phyloP scores from a whole-genome alignment of 2,797 vertebrate genomes.

The Sebastes taczanowskii region DNA sequence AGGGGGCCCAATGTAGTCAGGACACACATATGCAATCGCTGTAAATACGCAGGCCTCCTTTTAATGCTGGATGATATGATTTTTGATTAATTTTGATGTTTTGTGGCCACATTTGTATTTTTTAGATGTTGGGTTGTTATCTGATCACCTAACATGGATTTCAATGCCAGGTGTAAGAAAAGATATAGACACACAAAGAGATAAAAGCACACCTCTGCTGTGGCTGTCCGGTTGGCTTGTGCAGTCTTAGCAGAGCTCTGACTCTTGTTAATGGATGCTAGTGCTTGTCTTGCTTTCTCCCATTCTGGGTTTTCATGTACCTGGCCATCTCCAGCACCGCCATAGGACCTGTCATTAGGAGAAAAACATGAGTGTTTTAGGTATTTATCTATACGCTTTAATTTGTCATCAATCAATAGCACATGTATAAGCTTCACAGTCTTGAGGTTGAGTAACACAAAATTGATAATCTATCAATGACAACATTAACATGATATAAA shows the following conservation, averaged over 20 bases:
- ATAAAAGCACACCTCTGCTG: constrained; percentile 73
- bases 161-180: background rate
- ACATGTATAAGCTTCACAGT: background rate
- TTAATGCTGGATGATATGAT: background rate
- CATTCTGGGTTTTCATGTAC: constrained; percentile 94
- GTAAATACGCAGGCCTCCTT: background rate
- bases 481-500: background rate
- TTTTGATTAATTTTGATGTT: background rate
- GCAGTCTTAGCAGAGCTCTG: constrained; percentile 79
- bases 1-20: background rate
- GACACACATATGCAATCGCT: background rate
- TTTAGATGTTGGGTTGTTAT: background rate
- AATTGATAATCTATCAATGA: background rate
- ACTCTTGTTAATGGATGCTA: constrained; percentile 92
- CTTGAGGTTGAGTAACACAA: too few species aligned
- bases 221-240: constrained; percentile 66
- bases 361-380: background rate
- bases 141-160: background rate
- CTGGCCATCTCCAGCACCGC: constrained; percentile 74
- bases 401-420: background rate
- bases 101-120: background rate
- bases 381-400: too few species aligned
- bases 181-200: background rate
- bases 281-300: constrained; percentile 93
- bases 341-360: constrained; percentile 72